Conservation (phyloP, 2,113 vertebrate species). For the Centropristis striata region DNA sequence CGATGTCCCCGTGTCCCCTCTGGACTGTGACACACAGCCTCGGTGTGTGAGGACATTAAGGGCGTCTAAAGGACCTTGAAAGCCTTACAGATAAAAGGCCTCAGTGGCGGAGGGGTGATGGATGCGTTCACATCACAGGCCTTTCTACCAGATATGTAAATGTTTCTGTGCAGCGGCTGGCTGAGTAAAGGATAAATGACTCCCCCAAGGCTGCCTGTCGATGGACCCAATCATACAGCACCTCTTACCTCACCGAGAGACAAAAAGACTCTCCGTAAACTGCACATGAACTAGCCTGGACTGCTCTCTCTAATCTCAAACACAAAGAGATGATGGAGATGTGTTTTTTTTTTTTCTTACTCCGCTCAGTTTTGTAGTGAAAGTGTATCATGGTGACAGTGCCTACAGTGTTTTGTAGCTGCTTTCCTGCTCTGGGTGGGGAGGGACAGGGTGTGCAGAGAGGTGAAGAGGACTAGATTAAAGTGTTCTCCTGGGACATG, state of each 20-base stretch:
- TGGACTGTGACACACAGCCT: constrained; percentile 5
- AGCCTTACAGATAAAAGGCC: constrained; percentile 28
- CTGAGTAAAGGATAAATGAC: constrained; percentile 30
- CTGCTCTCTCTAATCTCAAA: constrained; percentile 34
- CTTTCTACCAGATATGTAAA: constrained; percentile 38
- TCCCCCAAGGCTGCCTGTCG: constrained; percentile 35
- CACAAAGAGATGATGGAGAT: constrained; percentile 35
- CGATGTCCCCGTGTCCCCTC: background rate
- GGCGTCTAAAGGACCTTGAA: constrained; percentile 39
- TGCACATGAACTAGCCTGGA: constrained; percentile 55
- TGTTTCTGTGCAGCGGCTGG: constrained; percentile 27
- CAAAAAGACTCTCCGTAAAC: constrained; percentile 48
- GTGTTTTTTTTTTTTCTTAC: constrained; percentile 40
- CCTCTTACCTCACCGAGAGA: constrained; percentile 67
- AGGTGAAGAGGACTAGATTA: constrained; percentile 15
- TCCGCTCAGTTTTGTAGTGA: constrained; percentile 67
- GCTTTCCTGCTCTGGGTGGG: constrained; percentile 57
- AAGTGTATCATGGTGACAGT: constrained; percentile 75
- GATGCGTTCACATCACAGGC: background rate
- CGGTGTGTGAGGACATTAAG: constrained; percentile 27
- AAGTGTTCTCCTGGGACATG: constrained; percentile 24
- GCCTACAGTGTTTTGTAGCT: constrained; percentile 80
- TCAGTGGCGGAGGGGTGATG: background rate
- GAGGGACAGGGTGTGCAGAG: background rate
- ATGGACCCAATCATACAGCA: constrained; percentile 56